A percentile compares a stretch with the other conserved stretches of the same genome.
phyloP scores from a whole-genome alignment of 2,797 vertebrate species.

The Cryptoblepharus egeriae region DNA sequence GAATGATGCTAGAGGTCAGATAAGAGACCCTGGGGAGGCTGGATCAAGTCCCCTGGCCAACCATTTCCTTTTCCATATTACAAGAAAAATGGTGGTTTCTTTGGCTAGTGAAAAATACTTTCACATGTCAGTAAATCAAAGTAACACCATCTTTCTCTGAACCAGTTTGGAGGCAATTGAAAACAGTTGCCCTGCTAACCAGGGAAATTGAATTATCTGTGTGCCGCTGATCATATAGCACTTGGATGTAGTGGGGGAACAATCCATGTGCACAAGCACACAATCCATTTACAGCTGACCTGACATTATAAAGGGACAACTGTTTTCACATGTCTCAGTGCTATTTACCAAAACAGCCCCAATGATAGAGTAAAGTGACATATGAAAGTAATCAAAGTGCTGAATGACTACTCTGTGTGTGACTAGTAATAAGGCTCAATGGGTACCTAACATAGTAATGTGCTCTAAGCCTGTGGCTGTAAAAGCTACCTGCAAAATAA shows the following conservation, averaged over 20 bases:
- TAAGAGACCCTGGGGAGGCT: neutral
- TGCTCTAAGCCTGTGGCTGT: slow-evolving; percentile 13
- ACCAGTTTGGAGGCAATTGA: neutral
- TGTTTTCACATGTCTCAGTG: neutral
- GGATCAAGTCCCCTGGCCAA: neutral
- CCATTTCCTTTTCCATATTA: neutral
- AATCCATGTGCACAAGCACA: neutral
- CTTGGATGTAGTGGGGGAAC: neutral
- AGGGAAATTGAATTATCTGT: neutral
- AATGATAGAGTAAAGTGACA: neutral
- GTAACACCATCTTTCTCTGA: neutral
- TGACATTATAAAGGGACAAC: neutral
- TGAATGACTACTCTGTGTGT: neutral
- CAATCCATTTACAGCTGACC: neutral
- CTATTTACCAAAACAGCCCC: neutral
- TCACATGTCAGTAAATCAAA: slow-evolving; percentile 4
- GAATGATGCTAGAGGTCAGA: neutral
- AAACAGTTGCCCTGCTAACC: neutral
- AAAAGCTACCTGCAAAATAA: neutral
- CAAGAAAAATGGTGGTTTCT: neutral
- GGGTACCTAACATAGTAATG: neutral
- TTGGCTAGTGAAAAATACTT: neutral
- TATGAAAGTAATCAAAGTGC: neutral
- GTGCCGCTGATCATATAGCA: neutral
- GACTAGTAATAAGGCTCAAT: neutral